A percentile compares a stretch with the other conserved stretches of the same genome.
Conservation (phyloP, 2,797 vertebrate genomes). For the Chiroxiphia lanceolata region DNA sequence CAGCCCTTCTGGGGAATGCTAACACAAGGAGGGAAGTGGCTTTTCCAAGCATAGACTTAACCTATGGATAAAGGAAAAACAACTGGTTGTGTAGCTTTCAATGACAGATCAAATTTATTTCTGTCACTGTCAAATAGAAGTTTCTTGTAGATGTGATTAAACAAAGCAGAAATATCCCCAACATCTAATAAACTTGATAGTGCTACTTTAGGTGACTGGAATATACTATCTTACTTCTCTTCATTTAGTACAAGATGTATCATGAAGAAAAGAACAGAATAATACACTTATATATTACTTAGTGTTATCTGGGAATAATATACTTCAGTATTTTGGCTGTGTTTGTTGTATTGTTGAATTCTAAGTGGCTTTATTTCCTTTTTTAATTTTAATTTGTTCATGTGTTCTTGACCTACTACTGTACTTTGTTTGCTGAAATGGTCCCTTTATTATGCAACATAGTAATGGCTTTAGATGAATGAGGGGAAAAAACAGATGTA, state of each 20-base stretch:
- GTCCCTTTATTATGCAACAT: neutral
- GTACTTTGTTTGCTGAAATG: neutral
- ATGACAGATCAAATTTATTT: neutral
- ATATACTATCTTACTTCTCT: neutral
- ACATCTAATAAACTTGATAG: neutral
- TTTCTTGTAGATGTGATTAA: neutral
- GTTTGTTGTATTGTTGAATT: neutral
- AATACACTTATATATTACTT: neutral
- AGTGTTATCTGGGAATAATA: neutral
- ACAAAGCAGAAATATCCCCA: neutral
- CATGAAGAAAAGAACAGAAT: neutral
- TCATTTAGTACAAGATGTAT: neutral
- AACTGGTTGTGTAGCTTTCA: neutral
- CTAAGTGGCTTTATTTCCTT: neutral
- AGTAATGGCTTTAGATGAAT: constrained; percentile 1
- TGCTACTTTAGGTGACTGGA: neutral
- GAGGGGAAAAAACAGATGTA: neutral
- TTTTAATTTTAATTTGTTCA: neutral
- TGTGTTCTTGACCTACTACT: neutral
- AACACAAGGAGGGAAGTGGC: neutral
- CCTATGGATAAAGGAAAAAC: neutral
- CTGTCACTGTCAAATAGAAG: neutral
- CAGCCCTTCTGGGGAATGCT: accelerated
- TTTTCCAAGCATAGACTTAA: neutral
- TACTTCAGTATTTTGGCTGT: neutral